A percentile compares a stretch with the other conserved stretches of the same genome.
These are phyloP conservation scores for Zaprionus nigranus DNA, from an alignment of 1,140 invertebrate genomes.

Conservation along the genomic window DNA sequence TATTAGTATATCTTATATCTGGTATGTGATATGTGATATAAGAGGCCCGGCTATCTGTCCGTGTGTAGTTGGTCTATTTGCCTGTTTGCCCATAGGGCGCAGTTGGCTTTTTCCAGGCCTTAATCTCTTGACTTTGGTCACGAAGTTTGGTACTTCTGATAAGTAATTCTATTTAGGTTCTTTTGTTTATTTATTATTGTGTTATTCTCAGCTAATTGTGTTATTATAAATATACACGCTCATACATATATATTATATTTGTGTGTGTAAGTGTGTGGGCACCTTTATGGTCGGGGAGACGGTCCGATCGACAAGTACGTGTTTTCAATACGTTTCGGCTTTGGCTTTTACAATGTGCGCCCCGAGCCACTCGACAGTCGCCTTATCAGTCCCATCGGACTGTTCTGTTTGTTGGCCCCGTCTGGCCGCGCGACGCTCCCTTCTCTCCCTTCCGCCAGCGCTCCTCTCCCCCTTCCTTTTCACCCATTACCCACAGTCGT, in stretches of 20 bases:
- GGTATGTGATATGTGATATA: neutral
- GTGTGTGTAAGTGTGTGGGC: conserved; percentile 47
- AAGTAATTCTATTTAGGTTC: conserved; percentile 58
- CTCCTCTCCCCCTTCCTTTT: neutral
- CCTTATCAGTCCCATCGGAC: conserved; percentile 42
- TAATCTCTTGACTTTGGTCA: conserved; percentile 45
- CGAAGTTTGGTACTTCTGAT: conserved; percentile 59
- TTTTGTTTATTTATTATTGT: conserved; percentile 63
- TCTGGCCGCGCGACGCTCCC: neutral
- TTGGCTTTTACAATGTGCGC: conserved; percentile 65
- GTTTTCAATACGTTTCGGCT: conserved; percentile 60
- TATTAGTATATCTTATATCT: neutral
- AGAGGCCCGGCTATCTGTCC: neutral
- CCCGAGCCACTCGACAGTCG: conserved; percentile 30
- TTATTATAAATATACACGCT: conserved; percentile 58
- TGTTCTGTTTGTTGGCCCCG: conserved; percentile 10
- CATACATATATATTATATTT: neutral
- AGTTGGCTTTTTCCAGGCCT: conserved; percentile 11
- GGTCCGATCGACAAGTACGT: conserved; percentile 62
- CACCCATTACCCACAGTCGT: neutral
- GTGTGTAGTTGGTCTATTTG: neutral
- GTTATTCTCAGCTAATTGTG: conserved; percentile 59
- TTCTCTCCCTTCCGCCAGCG: neutral
- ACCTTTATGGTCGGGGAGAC: conserved; percentile 66
- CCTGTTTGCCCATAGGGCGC: neutral